Percentiles rank a stretch among this genome's conserved stretches.
Evolutionary conservation across 2,888 invertebrate species (phyloP).

Genomic region (Lasioglossum oenotherae): DNA sequence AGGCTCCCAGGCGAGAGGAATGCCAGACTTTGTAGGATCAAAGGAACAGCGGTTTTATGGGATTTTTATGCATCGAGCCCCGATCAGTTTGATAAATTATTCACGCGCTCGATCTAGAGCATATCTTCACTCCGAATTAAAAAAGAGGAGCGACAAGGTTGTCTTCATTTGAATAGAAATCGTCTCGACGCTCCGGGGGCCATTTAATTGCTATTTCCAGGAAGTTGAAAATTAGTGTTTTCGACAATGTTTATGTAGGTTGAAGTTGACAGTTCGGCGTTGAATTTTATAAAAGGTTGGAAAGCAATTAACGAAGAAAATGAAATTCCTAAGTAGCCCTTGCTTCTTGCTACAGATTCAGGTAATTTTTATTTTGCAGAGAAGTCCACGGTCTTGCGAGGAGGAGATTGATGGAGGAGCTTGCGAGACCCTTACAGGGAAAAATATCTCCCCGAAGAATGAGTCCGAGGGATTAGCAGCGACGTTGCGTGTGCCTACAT

Average conservation of each 20-base stretch:
- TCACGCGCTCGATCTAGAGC: neutral
- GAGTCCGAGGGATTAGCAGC: slow-evolving; percentile 37
- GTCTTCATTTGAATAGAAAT: neutral
- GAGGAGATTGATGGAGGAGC: neutral
- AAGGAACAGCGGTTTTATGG: neutral
- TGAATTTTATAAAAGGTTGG: no score
- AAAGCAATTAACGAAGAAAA: neutral
- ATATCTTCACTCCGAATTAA: neutral
- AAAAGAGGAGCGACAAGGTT: neutral
- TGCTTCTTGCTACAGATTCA: neutral
- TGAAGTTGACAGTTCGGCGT: neutral
- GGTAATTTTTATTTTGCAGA: neutral
- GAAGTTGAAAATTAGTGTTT: neutral
- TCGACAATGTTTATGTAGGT: neutral
- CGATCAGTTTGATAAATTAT: neutral
- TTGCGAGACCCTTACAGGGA: neutral
- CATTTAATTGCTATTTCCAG: neutral
- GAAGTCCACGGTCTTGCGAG: neutral
- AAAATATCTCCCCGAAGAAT: neutral
- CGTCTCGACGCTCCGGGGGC: neutral
- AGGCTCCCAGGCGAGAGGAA: neutral
- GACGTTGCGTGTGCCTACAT: slow-evolving; percentile 32
- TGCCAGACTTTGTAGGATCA: neutral
- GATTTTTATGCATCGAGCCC: neutral
- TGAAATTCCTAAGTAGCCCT: neutral